Evolutionary conservation across 2,888 invertebrate species (phyloP).

Genomic region (Siphlonurus alternatus): DNA sequence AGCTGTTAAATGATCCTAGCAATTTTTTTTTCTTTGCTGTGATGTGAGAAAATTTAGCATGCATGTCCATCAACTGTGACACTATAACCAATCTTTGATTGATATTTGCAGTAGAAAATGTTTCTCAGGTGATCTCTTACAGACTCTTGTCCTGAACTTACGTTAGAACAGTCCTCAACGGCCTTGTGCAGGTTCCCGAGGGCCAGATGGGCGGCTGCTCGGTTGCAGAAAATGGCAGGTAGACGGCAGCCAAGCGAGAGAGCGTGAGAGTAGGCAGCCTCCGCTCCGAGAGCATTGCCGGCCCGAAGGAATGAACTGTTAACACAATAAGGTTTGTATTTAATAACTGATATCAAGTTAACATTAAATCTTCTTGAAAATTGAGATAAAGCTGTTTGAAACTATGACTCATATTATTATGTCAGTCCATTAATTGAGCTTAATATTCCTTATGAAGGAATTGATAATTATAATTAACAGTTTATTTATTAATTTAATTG

Average conservation of each 20-base stretch:
- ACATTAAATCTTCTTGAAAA: neutral
- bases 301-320: constrained; percentile 49
- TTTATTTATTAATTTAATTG: too few relatives aligned
- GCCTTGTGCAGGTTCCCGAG: constrained; percentile 58
- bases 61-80: too few relatives aligned
- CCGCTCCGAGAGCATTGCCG: constrained; percentile 59
- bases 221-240: constrained; percentile 53
- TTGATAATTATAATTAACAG: too few relatives aligned
- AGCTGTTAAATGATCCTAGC: too few relatives aligned
- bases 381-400: neutral
- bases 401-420: too few relatives aligned
- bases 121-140: too few relatives aligned
- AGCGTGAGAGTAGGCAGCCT: constrained; percentile 67
- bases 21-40: too few relatives aligned
- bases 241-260: constrained; percentile 49
- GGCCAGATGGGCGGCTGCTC: constrained; percentile 65
- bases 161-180: constrained; percentile 38
- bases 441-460: too few relatives aligned
- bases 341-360: neutral
- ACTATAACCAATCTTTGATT: too few relatives aligned
- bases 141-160: constrained; percentile 21
- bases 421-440: too few relatives aligned
- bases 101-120: too few relatives aligned
- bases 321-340: constrained; percentile 10
- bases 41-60: too few relatives aligned